Evolutionary conservation across 2,888 invertebrate species (phyloP).

Genomic region (Orgyia antiqua): DNA sequence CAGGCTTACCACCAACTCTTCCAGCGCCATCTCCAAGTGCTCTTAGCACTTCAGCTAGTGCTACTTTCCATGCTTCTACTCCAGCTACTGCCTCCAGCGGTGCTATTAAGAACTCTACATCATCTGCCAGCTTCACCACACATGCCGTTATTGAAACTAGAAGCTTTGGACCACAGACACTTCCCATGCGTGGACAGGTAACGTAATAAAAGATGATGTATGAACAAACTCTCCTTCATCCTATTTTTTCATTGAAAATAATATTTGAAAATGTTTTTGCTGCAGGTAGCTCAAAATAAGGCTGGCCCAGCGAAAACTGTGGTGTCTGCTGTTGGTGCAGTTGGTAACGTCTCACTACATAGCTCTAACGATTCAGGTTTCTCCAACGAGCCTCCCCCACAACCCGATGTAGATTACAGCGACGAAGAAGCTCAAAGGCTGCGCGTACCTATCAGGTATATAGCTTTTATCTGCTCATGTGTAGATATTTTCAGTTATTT

Average conservation of each 20-base stretch:
- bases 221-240: too few species aligned
- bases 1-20: conserved; percentile 84
- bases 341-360: conserved; percentile 88
- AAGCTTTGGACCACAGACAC: conserved; percentile 69
- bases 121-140: conserved; percentile 77
- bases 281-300: conserved; percentile 63
- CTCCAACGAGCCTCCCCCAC: conserved; percentile 92
- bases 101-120: conserved; percentile 77
- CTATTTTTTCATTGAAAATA: too few species aligned
- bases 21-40: conserved; percentile 85
- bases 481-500: background rate
- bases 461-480: background rate
- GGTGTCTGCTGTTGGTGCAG: conserved; percentile 69
- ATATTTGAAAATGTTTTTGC: conserved; percentile 1
- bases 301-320: conserved; percentile 68
- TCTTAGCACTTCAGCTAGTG: conserved; percentile 81
- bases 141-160: conserved; percentile 69
- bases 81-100: conserved; percentile 50
- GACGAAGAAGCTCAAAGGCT: conserved; percentile 88
- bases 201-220: background rate
- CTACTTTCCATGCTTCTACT: conserved; percentile 72
- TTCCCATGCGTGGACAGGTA: conserved; percentile 72
- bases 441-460: conserved; percentile 81
- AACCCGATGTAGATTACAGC: conserved; percentile 93
- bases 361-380: conserved; percentile 96